Conservation (phyloP, 1,140 invertebrate genomes). For the Metopolophium dirhodum region DNA sequence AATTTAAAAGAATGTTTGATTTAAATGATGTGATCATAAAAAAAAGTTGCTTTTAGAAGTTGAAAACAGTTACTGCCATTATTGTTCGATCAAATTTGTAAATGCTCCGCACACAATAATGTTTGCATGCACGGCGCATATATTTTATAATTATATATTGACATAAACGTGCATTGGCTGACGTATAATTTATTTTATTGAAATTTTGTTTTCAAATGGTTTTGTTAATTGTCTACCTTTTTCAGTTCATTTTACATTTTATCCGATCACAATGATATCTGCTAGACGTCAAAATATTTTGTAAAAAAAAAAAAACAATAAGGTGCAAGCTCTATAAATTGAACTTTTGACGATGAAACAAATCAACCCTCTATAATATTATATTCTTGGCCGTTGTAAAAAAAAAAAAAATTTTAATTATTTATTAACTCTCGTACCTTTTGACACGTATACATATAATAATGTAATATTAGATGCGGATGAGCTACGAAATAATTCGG, state of each 20-base stretch:
- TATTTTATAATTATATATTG: not conserved
- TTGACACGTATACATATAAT: not conserved
- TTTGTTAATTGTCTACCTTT: not conserved
- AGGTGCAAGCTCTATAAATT: not conserved
- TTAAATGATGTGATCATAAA: not conserved
- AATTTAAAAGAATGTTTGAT: not conserved
- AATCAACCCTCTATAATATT: not conserved
- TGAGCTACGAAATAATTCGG: not conserved
- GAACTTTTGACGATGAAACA: not conserved
- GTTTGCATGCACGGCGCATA: not conserved
- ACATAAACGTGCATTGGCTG: not conserved
- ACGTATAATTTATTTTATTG: not conserved
- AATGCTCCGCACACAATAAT: not conserved
- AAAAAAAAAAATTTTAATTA: not conserved
- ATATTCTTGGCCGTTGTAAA: not conserved
- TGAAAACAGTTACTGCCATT: not conserved
- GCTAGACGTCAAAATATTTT: not conserved
- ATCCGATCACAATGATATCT: not conserved
- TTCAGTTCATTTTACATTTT: not conserved
- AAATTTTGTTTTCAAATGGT: not conserved
- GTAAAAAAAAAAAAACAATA: not conserved
- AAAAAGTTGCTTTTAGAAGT: not conserved
- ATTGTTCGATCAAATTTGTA: not conserved
- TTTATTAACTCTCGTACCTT: not conserved
- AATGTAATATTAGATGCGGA: not conserved